Percentiles rank a stretch among this genome's conserved stretches.
phyloP scores from a whole-genome alignment of 92 coral and sea anemone species.

The Muricea muricata region DNA sequence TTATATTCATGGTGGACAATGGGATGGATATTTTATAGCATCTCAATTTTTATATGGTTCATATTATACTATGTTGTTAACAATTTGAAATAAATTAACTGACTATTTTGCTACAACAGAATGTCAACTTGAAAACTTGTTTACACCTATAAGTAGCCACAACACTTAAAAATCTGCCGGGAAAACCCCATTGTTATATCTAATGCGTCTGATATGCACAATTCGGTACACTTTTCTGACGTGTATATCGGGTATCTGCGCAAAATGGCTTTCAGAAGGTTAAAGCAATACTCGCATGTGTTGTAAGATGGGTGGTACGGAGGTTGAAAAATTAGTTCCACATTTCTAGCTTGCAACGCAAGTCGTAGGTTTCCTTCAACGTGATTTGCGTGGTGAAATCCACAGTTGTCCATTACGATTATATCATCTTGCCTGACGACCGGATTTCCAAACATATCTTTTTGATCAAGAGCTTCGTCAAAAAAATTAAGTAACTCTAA shows the following conservation, averaged over 20 bases:
- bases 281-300: background rate
- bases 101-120: background rate
- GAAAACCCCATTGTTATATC: background rate
- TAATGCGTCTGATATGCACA: no score
- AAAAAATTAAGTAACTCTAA: background rate
- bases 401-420: no score
- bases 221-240: no score
- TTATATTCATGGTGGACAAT: no score
- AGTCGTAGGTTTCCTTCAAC: no score
- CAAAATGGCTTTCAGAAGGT: background rate
- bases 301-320: background rate
- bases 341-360: background rate
- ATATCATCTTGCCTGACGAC: background rate
- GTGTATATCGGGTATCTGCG: no score
- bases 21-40: no score
- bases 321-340: background rate
- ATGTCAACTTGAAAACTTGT: no score
- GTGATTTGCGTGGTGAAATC: no score
- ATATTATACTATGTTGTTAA: no score
- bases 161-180: background rate
- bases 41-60: no score
- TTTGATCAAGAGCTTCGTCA: constrained; percentile 2
- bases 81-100: background rate
- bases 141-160: background rate
- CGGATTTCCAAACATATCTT: background rate